A percentile compares a stretch with the other conserved stretches of the same genome.
These are phyloP conservation scores for Laspeyria flexula DNA, from an alignment of 2,888 invertebrate species.

Conservation along the genomic window DNA sequence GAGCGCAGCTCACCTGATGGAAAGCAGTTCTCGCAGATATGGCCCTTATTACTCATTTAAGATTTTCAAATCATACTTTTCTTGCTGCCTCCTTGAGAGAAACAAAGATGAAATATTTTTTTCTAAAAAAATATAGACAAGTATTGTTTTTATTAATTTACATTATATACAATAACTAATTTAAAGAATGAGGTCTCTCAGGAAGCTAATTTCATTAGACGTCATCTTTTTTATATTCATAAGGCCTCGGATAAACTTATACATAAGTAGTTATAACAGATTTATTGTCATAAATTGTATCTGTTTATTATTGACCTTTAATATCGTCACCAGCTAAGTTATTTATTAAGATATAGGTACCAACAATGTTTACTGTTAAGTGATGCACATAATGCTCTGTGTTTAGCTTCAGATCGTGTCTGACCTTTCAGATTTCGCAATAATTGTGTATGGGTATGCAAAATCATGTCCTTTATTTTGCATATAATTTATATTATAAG, in stretches of 20 bases:
- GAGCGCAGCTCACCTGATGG: too few relatives aligned
- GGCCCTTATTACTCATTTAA: too few relatives aligned
- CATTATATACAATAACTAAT: too few relatives aligned
- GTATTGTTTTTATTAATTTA: too few relatives aligned
- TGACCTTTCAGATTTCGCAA: conserved; percentile 6
- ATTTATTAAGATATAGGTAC: neutral
- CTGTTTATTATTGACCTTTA: neutral
- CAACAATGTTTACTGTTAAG: neutral
- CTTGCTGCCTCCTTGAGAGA: too few relatives aligned
- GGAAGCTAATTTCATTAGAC: too few relatives aligned
- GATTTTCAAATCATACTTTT: too few relatives aligned
- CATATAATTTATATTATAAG: neutral
- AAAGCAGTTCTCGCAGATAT: too few relatives aligned
- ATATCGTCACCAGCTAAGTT: neutral
- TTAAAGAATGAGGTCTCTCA: too few relatives aligned
- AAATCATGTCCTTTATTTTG: neutral
- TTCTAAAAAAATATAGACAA: too few relatives aligned
- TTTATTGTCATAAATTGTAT: neutral
- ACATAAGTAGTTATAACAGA: neutral
- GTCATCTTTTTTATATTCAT: neutral
- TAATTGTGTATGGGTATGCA: neutral
- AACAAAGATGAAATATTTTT: too few relatives aligned
- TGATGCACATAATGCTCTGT: neutral
- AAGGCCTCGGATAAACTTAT: too few relatives aligned
- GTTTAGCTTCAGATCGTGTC: neutral